Percentiles rank a stretch among this genome's conserved stretches.
phyloP scores from a whole-genome alignment of 2,888 invertebrate species.

The Idaea dimidiata region DNA sequence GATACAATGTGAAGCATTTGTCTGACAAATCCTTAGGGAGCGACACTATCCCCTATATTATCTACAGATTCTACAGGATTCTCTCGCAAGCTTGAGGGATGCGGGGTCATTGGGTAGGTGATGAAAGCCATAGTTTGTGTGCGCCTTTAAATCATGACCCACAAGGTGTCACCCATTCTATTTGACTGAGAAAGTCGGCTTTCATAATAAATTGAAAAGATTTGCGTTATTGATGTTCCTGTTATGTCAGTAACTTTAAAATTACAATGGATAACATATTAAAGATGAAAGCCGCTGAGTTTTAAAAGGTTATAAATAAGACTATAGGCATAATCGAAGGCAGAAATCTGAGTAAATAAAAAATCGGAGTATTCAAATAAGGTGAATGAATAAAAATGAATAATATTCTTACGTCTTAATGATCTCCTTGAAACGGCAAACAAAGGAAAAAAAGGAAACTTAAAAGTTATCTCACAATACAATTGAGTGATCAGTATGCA shows the following conservation, averaged over 20 bases:
- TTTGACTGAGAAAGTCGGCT: conserved; percentile 46
- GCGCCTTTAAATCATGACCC: conserved; percentile 71
- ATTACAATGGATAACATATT: neutral
- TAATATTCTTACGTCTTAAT: conserved; percentile 14
- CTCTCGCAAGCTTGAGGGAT: conserved; percentile 66
- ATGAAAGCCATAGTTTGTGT: conserved; percentile 72
- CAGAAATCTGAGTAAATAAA: neutral
- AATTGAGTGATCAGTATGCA: conserved; percentile 69
- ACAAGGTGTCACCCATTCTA: conserved; percentile 65
- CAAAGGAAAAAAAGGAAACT: conserved; percentile 38
- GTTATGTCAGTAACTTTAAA: neutral
- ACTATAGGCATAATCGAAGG: neutral
- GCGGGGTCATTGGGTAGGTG: conserved; percentile 76
- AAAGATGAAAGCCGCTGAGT: too few relatives aligned
- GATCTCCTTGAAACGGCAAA: conserved; percentile 20
- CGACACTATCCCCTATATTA: conserved; percentile 73
- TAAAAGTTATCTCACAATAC: conserved; percentile 46
- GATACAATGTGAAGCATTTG: conserved; percentile 77
- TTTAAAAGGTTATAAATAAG: neutral
- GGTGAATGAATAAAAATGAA: conserved; percentile 13
- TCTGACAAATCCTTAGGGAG: conserved; percentile 79
- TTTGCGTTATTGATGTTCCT: conserved; percentile 52
- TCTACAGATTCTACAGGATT: conserved; percentile 51
- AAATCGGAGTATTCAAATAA: conserved; percentile 4
- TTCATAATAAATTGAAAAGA: conserved; percentile 57